These are phyloP conservation scores for Schizaphis graminum DNA, from an alignment of 2,888 invertebrate species.

Conservation along the genomic window DNA sequence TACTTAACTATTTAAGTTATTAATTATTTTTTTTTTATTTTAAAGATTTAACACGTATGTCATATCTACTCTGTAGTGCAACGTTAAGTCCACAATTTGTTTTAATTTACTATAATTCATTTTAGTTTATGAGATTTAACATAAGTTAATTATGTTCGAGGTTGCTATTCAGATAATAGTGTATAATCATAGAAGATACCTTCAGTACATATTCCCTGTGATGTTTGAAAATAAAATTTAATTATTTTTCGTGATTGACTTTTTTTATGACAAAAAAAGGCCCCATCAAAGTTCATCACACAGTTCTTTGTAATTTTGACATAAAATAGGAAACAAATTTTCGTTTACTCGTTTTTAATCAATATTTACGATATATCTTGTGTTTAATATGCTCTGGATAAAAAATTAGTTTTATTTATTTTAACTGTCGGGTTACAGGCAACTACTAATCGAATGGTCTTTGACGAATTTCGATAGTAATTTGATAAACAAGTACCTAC, in stretches of 20 bases:
- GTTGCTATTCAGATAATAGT: neutral
- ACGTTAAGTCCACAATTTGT: neutral
- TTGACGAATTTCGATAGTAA: neutral
- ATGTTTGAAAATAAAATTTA: neutral
- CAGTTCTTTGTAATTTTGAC: neutral
- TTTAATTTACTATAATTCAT: neutral
- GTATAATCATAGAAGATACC: neutral
- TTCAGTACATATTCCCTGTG: neutral
- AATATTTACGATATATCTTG: neutral
- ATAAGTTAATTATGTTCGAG: neutral
- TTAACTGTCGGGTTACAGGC: neutral
- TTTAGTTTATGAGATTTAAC: neutral
- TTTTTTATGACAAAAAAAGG: neutral
- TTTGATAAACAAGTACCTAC: neutral
- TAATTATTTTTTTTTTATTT: neutral
- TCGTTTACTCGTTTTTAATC: neutral
- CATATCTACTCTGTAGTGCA: neutral
- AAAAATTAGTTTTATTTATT: neutral
- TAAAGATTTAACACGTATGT: neutral
- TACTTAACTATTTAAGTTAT: neutral
- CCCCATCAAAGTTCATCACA: neutral
- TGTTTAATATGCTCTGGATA: neutral
- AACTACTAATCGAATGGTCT: neutral
- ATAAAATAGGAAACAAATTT: neutral
- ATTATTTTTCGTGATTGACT: neutral